Percentiles rank a stretch among this genome's conserved stretches.
Evolutionary conservation across 2,888 invertebrate species (phyloP).

Genomic region (Hirudinaria manillensis): DNA sequence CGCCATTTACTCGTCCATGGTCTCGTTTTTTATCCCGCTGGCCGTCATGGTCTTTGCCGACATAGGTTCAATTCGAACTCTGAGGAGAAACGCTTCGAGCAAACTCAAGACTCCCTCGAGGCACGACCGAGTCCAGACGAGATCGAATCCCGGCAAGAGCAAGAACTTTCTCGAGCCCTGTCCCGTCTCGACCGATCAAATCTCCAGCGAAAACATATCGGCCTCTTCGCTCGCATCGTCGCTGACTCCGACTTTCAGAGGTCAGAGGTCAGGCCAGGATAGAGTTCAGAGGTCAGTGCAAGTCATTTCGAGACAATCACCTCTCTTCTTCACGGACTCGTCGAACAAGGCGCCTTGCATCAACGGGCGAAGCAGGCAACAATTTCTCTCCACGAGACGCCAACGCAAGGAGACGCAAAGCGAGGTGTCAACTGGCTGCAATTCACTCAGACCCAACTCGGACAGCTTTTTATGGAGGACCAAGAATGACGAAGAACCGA

Average conservation of each 20-base stretch:
- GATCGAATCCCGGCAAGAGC: background rate
- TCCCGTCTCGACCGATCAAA: background rate
- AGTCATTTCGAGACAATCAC: background rate
- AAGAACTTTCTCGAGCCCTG: background rate
- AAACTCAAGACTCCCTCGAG: background rate
- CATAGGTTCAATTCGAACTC: slow-evolving; percentile 36
- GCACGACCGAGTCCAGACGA: background rate
- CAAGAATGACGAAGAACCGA: too few species aligned
- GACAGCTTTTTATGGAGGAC: too few species aligned
- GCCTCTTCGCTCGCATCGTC: background rate
- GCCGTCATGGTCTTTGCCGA: slow-evolving; percentile 39
- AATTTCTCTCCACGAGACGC: too few species aligned
- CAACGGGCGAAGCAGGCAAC: too few species aligned
- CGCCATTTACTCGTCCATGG: slow-evolving; percentile 40
- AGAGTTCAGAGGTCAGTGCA: too few species aligned
- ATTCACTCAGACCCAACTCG: too few species aligned
- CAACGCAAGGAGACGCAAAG: too few species aligned
- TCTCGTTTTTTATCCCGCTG: slow-evolving; percentile 41
- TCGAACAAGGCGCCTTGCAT: background rate
- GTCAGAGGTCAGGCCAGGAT: too few species aligned
- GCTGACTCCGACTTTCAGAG: background rate
- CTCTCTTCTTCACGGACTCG: background rate
- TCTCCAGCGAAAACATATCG: background rate
- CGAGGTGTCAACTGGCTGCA: too few species aligned
- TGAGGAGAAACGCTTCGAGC: slow-evolving; percentile 23